Percentiles rank a stretch among this genome's conserved stretches.
Evolutionary conservation across 2,113 vertebrate genomes (phyloP).

Genomic region (Columbina picui): DNA sequence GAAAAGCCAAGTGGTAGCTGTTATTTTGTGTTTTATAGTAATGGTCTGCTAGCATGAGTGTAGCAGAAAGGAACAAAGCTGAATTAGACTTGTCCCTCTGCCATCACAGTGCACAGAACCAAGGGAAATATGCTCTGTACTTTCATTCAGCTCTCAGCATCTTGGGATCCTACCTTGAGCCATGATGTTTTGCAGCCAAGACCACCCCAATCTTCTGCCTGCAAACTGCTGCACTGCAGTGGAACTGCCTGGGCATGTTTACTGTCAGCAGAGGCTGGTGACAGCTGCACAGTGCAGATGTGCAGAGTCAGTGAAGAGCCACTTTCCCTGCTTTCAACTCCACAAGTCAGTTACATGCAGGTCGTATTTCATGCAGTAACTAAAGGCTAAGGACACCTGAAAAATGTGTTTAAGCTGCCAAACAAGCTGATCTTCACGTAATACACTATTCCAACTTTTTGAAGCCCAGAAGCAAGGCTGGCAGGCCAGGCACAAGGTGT

Average conservation of each 20-base stretch:
- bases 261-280: not conserved
- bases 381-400: not conserved
- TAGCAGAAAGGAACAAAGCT: not conserved
- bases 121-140: fast-evolving
- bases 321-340: fast-evolving
- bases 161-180: not conserved
- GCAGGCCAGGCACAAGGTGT: too few relatives aligned
- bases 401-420: not conserved
- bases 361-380: fast-evolving
- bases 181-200: not conserved
- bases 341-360: too few relatives aligned
- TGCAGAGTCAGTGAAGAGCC: fast-evolving
- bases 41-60: fast-evolving
- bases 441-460: fast-evolving
- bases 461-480: not conserved
- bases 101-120: fast-evolving
- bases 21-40: not conserved
- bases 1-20: not conserved
- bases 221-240: not conserved
- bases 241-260: fast-evolving
- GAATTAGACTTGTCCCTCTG: not conserved
- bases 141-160: not conserved
- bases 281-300: not conserved
- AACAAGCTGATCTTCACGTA: not conserved
- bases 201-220: not conserved